These are phyloP conservation scores for Pyrgilauda ruficollis DNA, from an alignment of 2,113 vertebrate genomes.

Conservation along the genomic window DNA sequence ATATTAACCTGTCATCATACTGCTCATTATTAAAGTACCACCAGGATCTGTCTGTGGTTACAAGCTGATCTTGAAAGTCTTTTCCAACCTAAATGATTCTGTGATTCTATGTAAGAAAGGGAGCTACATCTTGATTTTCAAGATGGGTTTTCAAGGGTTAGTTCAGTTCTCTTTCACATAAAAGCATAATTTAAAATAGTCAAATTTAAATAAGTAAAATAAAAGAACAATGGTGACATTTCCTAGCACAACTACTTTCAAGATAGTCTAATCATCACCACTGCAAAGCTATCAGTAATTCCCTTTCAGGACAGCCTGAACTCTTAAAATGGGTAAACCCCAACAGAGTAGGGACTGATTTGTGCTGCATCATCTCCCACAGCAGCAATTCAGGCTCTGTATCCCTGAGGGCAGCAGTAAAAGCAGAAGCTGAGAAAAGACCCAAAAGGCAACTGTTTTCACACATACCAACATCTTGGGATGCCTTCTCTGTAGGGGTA, in stretches of 20 bases:
- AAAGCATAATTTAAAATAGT: not conserved
- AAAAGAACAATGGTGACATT: not conserved
- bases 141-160: not conserved
- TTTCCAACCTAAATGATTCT: not conserved
- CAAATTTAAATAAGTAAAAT: not conserved
- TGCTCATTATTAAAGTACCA: not conserved
- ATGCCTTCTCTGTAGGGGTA: not conserved
- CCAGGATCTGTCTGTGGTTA: not conserved
- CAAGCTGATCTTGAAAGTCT: not conserved
- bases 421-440: slow-evolving; percentile 10
- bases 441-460: not conserved
- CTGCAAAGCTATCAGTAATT: not conserved
- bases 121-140: not conserved
- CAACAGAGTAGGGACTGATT: not conserved
- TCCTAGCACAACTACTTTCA: not conserved
- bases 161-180: not conserved
- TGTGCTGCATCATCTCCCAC: not conserved
- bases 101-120: not conserved
- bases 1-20: not conserved
- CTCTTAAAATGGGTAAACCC: not conserved
- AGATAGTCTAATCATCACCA: not conserved
- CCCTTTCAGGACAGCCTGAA: not conserved
- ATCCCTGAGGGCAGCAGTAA: not conserved
- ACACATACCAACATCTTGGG: not conserved
- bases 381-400: not conserved